phyloP scores from a whole-genome alignment of 2,797 vertebrate species.

The Fratercula arctica region DNA sequence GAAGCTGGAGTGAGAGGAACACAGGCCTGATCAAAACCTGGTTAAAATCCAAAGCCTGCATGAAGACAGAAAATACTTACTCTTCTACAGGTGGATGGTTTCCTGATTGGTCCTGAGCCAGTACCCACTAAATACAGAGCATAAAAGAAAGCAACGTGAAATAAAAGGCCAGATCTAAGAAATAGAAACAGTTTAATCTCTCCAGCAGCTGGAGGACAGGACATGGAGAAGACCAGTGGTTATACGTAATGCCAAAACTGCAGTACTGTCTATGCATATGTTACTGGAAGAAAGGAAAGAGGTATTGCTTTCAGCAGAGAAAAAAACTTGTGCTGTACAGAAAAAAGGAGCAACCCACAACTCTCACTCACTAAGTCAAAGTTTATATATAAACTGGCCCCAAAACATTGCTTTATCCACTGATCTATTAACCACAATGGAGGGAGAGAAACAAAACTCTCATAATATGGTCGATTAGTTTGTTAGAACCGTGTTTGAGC shows the following conservation, averaged over 20 bases:
- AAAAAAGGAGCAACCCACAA: not conserved
- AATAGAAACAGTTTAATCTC: not conserved
- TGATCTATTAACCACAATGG: not conserved
- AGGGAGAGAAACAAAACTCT: not conserved
- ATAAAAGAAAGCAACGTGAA: not conserved
- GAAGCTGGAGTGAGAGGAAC: not conserved
- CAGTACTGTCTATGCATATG: not conserved
- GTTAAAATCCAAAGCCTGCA: not conserved
- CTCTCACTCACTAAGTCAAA: not conserved
- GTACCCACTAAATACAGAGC: not conserved
- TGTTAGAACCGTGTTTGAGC: not conserved
- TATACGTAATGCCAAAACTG: not conserved
- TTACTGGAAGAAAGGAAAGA: not conserved
- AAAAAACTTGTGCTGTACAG: not conserved
- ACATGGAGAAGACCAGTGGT: not conserved
- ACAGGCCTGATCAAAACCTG: not conserved
- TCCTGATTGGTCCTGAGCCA: not conserved
- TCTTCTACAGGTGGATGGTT: not conserved
- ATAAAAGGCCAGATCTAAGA: not conserved
- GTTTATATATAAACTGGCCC: not conserved
- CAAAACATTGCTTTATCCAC: not conserved
- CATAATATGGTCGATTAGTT: not conserved
- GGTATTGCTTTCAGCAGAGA: not conserved
- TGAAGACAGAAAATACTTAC: not conserved
- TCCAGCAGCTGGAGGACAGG: not conserved